Evolutionary conservation across 2,797 vertebrate species (phyloP).

Genomic region (Parauchenoglanis punctatus): DNA sequence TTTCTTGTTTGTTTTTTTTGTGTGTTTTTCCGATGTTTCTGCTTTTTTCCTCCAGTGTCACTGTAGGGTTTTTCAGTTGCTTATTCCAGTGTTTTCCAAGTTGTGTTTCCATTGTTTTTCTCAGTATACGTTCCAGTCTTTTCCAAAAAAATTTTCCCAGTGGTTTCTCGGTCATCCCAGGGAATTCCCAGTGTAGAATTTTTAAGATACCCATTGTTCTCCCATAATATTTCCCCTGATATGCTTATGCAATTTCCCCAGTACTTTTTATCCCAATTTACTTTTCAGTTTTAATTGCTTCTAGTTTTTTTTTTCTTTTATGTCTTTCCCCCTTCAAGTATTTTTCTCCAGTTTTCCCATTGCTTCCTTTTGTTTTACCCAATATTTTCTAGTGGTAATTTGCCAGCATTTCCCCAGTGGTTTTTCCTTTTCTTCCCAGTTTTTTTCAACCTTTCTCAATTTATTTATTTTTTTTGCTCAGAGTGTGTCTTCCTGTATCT

Average conservation of each 20-base stretch:
- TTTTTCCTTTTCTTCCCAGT: background rate
- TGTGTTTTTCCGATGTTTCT: background rate
- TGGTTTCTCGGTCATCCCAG: background rate
- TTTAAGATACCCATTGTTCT: background rate
- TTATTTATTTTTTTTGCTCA: background rate
- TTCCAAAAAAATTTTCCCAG: background rate
- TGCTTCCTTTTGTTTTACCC: background rate
- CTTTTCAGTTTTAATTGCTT: background rate
- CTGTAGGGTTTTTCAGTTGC: background rate
- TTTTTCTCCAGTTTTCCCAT: background rate
- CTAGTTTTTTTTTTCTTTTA: no score
- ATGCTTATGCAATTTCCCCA: background rate
- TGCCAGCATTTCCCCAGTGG: background rate
- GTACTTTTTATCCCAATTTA: background rate
- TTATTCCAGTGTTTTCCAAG: background rate
- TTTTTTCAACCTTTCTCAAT: background rate
- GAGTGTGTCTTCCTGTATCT: background rate
- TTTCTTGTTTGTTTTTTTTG: no score
- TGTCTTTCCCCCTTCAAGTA: background rate
- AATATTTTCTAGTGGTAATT: background rate
- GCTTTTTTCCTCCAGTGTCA: background rate
- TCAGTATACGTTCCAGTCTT: background rate
- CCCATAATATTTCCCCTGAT: background rate
- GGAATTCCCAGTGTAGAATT: background rate
- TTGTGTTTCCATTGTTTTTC: background rate